Percentiles rank a stretch among this genome's conserved stretches.
These are phyloP conservation scores for Dipus sagitta DNA, from an alignment of 2,797 vertebrate species.

Conservation along the genomic window DNA sequence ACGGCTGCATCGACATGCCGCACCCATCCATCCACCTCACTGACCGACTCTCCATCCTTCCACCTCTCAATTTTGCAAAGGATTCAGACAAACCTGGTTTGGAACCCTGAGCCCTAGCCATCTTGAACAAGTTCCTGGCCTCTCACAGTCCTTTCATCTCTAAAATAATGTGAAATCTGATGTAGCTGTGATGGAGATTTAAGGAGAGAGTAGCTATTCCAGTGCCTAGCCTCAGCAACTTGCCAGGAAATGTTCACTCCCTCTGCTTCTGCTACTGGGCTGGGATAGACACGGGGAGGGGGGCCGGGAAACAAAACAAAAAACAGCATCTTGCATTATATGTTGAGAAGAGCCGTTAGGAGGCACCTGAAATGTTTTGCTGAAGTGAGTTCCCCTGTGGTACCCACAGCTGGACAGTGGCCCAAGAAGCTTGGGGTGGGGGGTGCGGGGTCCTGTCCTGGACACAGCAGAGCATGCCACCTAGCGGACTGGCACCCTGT, in stretches of 20 bases:
- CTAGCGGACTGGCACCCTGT: neutral
- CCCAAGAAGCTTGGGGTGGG: neutral
- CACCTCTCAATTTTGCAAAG: neutral
- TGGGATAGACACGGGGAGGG: neutral
- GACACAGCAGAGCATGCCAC: constrained; percentile 41
- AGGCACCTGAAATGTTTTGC: neutral
- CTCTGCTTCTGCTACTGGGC: neutral
- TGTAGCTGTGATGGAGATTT: neutral
- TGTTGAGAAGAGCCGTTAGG: neutral
- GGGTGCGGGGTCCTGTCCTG: neutral
- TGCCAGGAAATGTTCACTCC: neutral
- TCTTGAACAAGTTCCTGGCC: neutral
- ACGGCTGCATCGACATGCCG: accelerated
- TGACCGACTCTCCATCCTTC: neutral
- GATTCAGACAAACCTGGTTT: neutral
- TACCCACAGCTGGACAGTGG: neutral
- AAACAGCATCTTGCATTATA: neutral
- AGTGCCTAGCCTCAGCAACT: neutral
- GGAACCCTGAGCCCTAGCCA: neutral
- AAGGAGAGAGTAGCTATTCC: neutral
- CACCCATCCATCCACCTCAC: neutral
- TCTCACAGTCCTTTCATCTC: neutral
- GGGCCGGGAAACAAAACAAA: too few relatives aligned
- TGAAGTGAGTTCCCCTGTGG: accelerated
- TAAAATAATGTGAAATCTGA: neutral